Evolutionary conservation across 2,797 vertebrate genomes (phyloP).

Genomic region (Novumbra hubbsi): DNA sequence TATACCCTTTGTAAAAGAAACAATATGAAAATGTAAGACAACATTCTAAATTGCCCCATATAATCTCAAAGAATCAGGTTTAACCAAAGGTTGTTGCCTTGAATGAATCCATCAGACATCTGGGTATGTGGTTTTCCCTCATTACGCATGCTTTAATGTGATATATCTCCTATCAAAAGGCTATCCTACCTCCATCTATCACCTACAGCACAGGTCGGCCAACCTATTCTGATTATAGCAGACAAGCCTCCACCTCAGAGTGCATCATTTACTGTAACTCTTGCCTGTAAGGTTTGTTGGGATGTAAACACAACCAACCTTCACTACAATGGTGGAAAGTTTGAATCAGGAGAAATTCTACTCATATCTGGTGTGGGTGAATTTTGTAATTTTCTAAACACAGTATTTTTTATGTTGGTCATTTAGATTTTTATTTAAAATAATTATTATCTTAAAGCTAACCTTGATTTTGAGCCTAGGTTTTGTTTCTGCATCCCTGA

Average conservation of each 20-base stretch:
- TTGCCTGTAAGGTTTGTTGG: background rate
- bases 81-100: slow-evolving; percentile 46
- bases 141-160: slow-evolving; percentile 79
- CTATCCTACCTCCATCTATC: slow-evolving; percentile 73
- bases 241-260: slow-evolving; percentile 54
- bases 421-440: no score
- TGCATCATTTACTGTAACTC: slow-evolving; percentile 40
- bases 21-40: background rate
- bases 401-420: no score
- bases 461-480: no score
- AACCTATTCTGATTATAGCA: slow-evolving; percentile 67
- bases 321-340: no score
- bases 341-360: no score
- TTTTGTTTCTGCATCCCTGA: no score
- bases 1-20: no score
- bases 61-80: slow-evolving; percentile 38
- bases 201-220: slow-evolving; percentile 66
- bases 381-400: no score
- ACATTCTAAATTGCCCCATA: slow-evolving; percentile 6
- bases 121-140: slow-evolving; percentile 64
- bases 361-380: no score
- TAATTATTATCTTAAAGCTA: no score
- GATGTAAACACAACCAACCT: background rate
- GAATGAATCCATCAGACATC: slow-evolving; percentile 73
- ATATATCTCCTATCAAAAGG: slow-evolving; percentile 79